Evolutionary conservation across 2,113 vertebrate genomes (phyloP).

Genomic region (Sylvilagus bachmani): DNA sequence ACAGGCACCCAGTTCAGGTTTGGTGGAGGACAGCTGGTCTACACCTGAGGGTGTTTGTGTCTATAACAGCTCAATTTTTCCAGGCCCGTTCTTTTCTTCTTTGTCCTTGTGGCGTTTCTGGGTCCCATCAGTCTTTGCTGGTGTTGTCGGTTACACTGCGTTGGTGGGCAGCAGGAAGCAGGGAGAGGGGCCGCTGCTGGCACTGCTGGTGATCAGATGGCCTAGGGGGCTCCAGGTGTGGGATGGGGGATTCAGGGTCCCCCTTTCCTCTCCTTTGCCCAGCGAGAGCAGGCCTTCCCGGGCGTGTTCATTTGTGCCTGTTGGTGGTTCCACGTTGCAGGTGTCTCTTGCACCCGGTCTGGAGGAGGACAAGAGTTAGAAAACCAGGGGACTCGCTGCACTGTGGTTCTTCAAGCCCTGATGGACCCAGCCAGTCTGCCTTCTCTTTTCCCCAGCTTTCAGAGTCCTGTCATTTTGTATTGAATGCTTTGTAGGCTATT

Average conservation of each 20-base stretch:
- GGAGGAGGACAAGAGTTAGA: no score
- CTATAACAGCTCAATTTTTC: not conserved
- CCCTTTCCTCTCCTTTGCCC: not conserved
- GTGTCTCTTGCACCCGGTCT: no score
- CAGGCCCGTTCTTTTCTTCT: not conserved
- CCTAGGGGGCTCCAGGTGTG: not conserved
- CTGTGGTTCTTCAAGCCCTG: no score
- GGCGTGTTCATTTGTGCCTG: not conserved
- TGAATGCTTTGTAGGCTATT: not conserved
- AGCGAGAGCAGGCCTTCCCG: not conserved
- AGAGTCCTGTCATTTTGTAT: not conserved
- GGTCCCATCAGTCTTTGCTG: not conserved
- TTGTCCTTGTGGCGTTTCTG: not conserved
- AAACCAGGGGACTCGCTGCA: no score
- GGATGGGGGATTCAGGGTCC: not conserved
- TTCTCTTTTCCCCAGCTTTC: not conserved
- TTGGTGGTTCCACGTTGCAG: not conserved
- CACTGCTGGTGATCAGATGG: not conserved
- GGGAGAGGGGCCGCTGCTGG: no score
- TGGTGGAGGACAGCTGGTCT: not conserved
- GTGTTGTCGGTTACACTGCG: not conserved
- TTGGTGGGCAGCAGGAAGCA: no score
- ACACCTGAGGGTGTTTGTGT: slow-evolving; percentile 4
- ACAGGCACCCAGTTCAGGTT: not conserved
- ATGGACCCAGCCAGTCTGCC: no score